These are phyloP conservation scores for Sylvietta virens DNA, from an alignment of 2,113 vertebrate species.

Conservation along the genomic window DNA sequence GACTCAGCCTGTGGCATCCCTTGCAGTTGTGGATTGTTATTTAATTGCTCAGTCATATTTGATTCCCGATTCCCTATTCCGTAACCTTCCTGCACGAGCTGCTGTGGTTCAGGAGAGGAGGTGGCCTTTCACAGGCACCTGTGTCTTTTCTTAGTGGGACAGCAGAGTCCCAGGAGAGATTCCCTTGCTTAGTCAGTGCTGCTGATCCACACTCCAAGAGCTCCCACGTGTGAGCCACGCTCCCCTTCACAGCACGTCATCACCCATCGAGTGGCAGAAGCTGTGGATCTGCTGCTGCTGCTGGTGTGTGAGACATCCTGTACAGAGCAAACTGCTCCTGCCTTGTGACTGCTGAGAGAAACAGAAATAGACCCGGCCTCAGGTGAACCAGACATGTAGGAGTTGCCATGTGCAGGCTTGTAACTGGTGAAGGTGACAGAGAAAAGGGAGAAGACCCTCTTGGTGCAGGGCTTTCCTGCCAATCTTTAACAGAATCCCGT, in stretches of 20 bases:
- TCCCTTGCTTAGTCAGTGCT: neutral
- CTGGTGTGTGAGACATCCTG: neutral
- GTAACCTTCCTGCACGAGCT: rapidly evolving
- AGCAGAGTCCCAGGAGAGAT: neutral
- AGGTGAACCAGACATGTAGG: neutral
- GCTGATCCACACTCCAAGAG: neutral
- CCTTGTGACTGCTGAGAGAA: neutral
- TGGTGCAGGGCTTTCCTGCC: neutral
- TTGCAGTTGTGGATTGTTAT: neutral
- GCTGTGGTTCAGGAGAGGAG: neutral
- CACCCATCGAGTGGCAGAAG: neutral
- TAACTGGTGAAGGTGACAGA: neutral
- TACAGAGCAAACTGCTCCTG: neutral
- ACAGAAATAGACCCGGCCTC: neutral
- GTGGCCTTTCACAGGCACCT: neutral
- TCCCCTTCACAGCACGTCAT: neutral
- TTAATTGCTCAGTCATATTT: neutral
- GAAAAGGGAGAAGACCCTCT: neutral
- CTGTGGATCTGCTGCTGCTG: neutral
- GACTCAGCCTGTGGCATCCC: neutral
- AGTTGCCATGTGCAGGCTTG: neutral
- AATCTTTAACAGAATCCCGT: rapidly evolving
- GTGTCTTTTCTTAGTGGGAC: neutral
- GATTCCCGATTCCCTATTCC: neutral
- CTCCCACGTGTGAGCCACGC: neutral